Percentiles rank a stretch among this genome's conserved stretches.
phyloP scores from a whole-genome alignment of 2,797 vertebrate genomes.

The Neomorphus geoffroyi region DNA sequence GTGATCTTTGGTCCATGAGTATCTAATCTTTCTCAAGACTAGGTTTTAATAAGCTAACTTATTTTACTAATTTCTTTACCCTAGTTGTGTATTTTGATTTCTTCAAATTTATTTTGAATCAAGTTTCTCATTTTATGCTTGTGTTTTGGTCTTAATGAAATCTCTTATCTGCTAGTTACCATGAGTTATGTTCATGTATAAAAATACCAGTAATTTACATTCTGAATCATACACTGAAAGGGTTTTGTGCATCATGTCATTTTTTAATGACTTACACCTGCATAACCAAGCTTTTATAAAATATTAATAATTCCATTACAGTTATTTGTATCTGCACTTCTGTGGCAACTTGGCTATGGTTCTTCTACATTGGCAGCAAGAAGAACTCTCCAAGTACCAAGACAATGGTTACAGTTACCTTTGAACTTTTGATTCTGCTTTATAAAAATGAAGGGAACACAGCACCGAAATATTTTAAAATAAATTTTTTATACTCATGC shows the following conservation, averaged over 20 bases:
- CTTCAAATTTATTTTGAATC: neutral
- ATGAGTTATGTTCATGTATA: neutral
- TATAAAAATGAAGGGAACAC: neutral
- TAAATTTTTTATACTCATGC: neutral
- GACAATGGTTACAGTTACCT: neutral
- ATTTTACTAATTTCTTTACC: neutral
- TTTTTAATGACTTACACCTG: neutral
- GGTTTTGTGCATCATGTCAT: neutral
- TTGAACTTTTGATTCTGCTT: neutral
- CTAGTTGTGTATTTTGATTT: neutral
- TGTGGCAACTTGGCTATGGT: neutral
- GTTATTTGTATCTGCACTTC: neutral
- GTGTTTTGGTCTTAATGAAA: neutral
- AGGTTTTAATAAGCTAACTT: neutral
- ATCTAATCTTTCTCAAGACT: neutral
- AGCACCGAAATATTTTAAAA: neutral
- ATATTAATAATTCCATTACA: neutral
- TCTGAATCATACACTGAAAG: neutral
- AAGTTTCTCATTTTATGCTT: neutral
- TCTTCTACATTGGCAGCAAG: neutral
- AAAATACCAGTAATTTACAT: neutral
- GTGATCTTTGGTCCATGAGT: neutral
- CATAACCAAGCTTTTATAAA: neutral
- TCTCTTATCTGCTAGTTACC: neutral
- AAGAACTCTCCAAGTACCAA: neutral